These are phyloP conservation scores for Podotricha telesiphe DNA, from an alignment of 2,888 invertebrate species.

Conservation along the genomic window DNA sequence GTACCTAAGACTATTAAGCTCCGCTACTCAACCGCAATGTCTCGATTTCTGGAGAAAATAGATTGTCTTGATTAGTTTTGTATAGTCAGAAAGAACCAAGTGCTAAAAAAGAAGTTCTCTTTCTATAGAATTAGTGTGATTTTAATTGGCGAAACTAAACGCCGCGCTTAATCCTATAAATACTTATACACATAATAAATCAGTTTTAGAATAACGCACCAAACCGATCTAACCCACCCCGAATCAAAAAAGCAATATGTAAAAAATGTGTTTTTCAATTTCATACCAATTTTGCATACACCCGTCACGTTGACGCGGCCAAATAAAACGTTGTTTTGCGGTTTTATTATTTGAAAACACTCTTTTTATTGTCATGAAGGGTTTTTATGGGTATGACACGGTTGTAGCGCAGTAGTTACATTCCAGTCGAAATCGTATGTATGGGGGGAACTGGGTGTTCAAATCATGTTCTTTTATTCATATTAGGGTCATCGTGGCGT, in stretches of 20 bases:
- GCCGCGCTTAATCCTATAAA: not conserved
- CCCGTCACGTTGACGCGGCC: conserved; percentile 58
- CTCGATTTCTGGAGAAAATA: too few species aligned
- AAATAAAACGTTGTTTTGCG: conserved; percentile 77
- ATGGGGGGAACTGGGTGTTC: too few species aligned
- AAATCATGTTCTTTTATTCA: not conserved
- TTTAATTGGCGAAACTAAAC: too few species aligned
- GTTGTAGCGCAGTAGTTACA: not conserved
- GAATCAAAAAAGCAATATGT: conserved; percentile 81
- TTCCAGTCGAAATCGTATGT: too few species aligned
- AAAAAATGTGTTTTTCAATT: conserved; percentile 84
- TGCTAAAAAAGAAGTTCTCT: too few species aligned
- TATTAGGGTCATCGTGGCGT: too few species aligned
- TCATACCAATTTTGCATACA: conserved; percentile 83
- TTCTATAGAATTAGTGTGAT: too few species aligned
- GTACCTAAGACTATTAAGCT: too few species aligned
- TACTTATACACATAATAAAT: not conserved
- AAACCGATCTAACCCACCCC: conserved; percentile 51
- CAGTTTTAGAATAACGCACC: conserved; percentile 53
- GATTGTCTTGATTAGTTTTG: too few species aligned
- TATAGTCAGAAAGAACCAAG: too few species aligned
- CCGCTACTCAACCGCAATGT: too few species aligned
- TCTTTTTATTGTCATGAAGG: conserved; percentile 70
- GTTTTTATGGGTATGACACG: conserved; percentile 45
- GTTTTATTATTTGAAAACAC: conserved; percentile 77